These are phyloP conservation scores for Clanis bilineata DNA, from an alignment of 2,888 invertebrate species.

Conservation along the genomic window DNA sequence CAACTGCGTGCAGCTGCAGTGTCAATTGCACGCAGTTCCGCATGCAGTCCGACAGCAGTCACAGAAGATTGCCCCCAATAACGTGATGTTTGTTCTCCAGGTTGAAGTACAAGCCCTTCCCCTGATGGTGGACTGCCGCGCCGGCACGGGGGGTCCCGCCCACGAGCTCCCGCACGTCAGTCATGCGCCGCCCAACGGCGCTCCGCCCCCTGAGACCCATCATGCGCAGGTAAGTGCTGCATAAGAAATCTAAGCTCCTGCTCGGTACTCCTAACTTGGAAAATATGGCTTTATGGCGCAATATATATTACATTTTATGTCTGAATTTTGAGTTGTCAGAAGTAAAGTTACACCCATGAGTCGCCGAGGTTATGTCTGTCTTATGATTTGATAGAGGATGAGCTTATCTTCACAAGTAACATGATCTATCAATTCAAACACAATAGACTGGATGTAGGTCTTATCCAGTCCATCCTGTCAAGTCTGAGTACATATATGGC, in stretches of 20 bases:
- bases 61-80: not conserved
- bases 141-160: slow-evolving; percentile 62
- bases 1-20: no score
- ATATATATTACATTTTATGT: no score
- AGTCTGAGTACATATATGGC: no score
- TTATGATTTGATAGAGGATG: no score
- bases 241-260: not conserved
- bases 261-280: not conserved
- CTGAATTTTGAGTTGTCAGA: no score
- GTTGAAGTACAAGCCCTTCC: slow-evolving; percentile 71
- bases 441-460: no score
- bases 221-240: slow-evolving; percentile 46
- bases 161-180: slow-evolving; percentile 56
- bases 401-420: no score
- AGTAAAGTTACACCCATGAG: no score
- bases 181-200: slow-evolving; percentile 56
- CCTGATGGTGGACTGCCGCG: slow-evolving; percentile 76
- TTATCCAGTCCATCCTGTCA: no score
- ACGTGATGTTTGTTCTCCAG: slow-evolving; percentile 38
- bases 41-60: not conserved
- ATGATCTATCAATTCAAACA: no score
- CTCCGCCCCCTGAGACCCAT: slow-evolving; percentile 48
- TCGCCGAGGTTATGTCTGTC: no score
- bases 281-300: no score
- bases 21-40: not conserved